Evolutionary conservation across 2,113 vertebrate species (phyloP).

Genomic region (Passer montanus): DNA sequence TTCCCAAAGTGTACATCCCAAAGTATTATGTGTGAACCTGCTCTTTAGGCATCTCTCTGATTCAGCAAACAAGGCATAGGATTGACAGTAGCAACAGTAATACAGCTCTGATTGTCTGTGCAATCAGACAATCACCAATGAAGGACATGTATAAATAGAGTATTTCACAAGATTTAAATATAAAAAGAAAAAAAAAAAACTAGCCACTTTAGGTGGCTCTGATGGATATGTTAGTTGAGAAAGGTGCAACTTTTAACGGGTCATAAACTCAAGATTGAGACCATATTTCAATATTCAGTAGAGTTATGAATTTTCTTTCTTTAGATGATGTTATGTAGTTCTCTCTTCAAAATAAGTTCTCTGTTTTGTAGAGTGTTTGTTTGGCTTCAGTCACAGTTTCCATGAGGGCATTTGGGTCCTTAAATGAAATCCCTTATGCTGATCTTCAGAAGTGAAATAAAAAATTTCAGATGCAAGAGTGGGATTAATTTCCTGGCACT

Average conservation of each 20-base stretch:
- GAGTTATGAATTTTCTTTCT: background rate
- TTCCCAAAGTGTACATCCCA: background rate
- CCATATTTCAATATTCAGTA: background rate
- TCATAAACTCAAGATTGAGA: background rate
- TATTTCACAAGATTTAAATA: background rate
- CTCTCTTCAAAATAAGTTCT: background rate
- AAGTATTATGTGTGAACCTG: background rate
- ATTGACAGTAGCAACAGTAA: background rate
- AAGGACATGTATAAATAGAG: background rate
- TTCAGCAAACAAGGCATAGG: background rate
- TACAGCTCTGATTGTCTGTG: background rate
- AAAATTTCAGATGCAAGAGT: background rate
- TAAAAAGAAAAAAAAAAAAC: background rate
- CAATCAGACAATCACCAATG: background rate
- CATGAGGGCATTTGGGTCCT: background rate
- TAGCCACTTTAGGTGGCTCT: background rate
- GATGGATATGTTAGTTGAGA: background rate
- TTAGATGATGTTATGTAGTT: background rate
- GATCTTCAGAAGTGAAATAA: background rate
- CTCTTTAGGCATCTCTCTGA: background rate
- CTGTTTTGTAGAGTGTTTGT: background rate
- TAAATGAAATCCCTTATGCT: background rate
- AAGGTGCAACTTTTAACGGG: background rate
- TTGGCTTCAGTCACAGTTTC: background rate
- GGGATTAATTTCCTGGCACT: background rate